Percentiles rank a stretch among this genome's conserved stretches.
phyloP scores from a whole-genome alignment of 2,797 vertebrate genomes.

The Ibycter americanus region DNA sequence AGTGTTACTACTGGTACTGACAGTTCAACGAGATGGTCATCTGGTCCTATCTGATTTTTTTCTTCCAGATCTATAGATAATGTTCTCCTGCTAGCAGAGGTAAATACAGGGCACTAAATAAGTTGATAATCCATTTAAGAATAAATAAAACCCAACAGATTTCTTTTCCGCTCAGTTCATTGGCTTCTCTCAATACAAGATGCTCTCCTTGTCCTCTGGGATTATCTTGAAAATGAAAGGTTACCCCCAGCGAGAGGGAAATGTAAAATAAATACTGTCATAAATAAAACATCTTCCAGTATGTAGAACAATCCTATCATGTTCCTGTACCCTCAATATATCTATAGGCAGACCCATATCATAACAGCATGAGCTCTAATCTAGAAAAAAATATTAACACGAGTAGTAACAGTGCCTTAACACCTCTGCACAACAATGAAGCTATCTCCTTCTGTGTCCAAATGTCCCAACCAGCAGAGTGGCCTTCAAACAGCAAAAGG shows the following conservation, averaged over 20 bases:
- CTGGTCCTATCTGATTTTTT: background rate
- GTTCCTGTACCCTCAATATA: background rate
- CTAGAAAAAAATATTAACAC: background rate
- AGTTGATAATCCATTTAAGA: background rate
- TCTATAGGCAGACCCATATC: background rate
- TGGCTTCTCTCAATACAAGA: background rate
- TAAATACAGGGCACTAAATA: background rate
- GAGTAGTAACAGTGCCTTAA: background rate
- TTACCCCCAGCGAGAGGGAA: background rate
- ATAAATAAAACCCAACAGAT: background rate
- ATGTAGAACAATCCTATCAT: background rate
- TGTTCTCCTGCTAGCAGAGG: background rate
- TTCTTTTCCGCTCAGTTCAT: background rate
- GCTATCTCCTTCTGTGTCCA: background rate
- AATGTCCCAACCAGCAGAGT: background rate
- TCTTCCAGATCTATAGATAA: background rate
- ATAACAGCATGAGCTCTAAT: background rate
- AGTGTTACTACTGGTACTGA: background rate
- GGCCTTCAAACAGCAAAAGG: background rate
- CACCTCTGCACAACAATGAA: background rate
- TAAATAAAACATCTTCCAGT: background rate
- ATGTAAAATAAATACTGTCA: background rate
- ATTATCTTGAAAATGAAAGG: background rate
- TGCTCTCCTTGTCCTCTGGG: background rate
- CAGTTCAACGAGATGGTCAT: background rate